A percentile compares a stretch with the other conserved stretches of the same genome.
These are phyloP conservation scores for Pygoscelis adeliae DNA, from an alignment of 2,113 vertebrate species.

Conservation along the genomic window DNA sequence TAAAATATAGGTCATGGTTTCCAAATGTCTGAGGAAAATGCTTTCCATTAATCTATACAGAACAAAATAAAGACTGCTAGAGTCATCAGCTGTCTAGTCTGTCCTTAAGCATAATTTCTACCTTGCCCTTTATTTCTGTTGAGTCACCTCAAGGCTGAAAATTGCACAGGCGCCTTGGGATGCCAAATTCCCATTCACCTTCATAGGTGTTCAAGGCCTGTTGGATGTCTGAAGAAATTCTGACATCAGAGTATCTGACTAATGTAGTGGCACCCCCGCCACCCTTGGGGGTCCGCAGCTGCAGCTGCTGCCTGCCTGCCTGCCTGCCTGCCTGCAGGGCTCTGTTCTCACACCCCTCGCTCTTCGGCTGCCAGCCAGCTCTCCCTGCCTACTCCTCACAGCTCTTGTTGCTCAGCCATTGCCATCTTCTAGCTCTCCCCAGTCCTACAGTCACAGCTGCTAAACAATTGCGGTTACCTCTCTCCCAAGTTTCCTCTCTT, in stretches of 20 bases:
- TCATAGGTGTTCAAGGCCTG: neutral
- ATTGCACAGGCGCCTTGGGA: neutral
- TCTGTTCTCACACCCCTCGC: neutral
- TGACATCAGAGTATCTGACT: neutral
- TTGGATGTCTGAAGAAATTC: neutral
- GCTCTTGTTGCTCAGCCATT: neutral
- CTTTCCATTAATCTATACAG: neutral
- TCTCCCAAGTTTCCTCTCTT: neutral
- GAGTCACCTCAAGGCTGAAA: neutral
- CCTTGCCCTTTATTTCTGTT: neutral
- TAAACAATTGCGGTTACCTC: neutral
- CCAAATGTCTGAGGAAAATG: neutral
- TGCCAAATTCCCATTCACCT: neutral
- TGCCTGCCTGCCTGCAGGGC: neutral
- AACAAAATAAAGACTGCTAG: neutral
- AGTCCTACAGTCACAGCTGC: accelerated
- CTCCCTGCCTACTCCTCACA: neutral
- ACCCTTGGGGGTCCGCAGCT: accelerated
- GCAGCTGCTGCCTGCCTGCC: neutral
- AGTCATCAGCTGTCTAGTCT: neutral
- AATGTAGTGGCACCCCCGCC: accelerated
- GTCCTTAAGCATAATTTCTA: neutral
- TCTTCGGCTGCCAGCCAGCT: neutral
- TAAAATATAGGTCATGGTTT: slow-evolving; percentile 20
- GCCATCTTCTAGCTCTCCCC: neutral